Evolutionary conservation across 2,888 invertebrate species (phyloP), one percentile per base, ranked within the genome.

Genomic region (Palloptera scutellata): DNA sequence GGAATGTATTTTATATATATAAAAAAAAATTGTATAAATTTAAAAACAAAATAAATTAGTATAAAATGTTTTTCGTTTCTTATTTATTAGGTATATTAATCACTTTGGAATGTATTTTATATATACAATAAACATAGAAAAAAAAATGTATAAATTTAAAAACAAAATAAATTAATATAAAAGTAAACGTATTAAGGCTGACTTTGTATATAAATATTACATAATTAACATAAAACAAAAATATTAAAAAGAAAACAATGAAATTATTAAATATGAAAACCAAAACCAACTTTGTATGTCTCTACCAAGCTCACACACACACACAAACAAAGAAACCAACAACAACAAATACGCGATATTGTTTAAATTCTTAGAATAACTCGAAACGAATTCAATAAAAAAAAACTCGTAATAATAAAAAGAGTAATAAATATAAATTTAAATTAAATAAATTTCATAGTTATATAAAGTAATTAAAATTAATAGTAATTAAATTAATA

Each of bases 101-200:
- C 6, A 30, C 30, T 30, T 30, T 30, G 30, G 30, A 30, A 30
- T 30, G 30, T 30, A 30, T 30, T 30, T 30, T 30, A 30, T 30
- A 30, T 30, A 30, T 30, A 30, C 6, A 30, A 30, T 4, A 30
- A 30, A 30, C 2, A 30, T 30, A 30, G 6, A 30, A 30, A 6
- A 30, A 30, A 30, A 30, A 30, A 30, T 30, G 2, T 30, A 30
- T 4, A 6, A 30, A 30, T 30, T 30, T 30, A 30, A 30, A 30
- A 30, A 30, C 30, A 30, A 30, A 30, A 30, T 30, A 30, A 30
- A 2, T 43, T 64, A 55, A 57, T 3, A 66, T 74, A 72, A 72
- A 78, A 73, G 75, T 73, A 78, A 77, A 79, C 75, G 75, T 76
- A 78, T 78, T 78, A 81, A 81, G 81, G 81, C 81, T 81, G 81